Evolutionary conservation across 1,140 invertebrate species (phyloP), one percentile per base, ranked within the genome.

Genomic region (Araneus ventricosus): DNA sequence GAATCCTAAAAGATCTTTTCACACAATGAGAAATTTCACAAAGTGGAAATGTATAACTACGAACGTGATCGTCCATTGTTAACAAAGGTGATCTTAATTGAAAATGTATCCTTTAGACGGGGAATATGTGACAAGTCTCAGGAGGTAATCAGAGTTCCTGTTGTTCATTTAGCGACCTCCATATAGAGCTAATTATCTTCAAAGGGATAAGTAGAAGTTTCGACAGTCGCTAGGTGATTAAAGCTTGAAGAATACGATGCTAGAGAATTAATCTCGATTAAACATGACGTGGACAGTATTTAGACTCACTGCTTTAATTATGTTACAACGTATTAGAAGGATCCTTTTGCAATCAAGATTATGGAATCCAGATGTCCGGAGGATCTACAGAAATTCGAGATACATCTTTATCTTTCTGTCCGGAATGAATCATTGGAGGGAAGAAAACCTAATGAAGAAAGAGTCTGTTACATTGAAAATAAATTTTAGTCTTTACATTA

Each of bases 161-260:
- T 93, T 93, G 91, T 88, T 87, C 91, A 93, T 93, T 93, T 93
- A 93, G 91, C 30, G 80, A 27, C 67, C 67, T 87, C 91, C 85
- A 93, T 93, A 93, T 88, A 41, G 70, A 34, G 67, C 91, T 93
- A 93, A 93, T 93, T 93, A 93, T 93, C 91, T 93, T 93, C 91
- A 93, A 93, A 93, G 85, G 85, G 85, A 88, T 93, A 93, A 93
- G 85, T 93, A 93, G 91, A 93, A 85, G 91, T 80, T 93, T 93
- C 91, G 91, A 93, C 91, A 88, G 63, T 93, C 91, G 45, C 84
- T 5, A 24, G 67, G 85, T 93, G 91, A 93, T 93, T 88, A 93
- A 88, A 93, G 91, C 91, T 84, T 93, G 91, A 93, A 93, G 91
- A 93, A 93, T 93, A 88, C 84, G 85, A 93, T 70, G 79, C 63